phyloP scores from a whole-genome alignment of 2,797 vertebrate species.

The Lates japonicus region DNA sequence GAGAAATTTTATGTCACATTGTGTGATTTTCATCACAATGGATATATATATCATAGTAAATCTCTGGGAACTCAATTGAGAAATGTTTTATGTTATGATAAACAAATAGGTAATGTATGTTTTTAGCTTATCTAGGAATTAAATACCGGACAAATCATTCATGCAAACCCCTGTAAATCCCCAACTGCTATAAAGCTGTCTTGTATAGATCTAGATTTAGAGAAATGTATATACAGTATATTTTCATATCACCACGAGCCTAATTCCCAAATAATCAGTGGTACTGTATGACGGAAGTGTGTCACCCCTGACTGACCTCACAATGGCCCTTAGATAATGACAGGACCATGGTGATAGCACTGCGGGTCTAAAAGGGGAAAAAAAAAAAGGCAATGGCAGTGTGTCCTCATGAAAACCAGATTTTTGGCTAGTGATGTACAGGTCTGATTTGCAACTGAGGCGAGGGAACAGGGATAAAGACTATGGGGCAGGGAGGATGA shows the following conservation, averaged over 20 bases:
- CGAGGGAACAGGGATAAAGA: conserved; percentile 29
- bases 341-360: conserved; percentile 28
- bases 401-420: conserved; percentile 38
- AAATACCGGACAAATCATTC: not conserved
- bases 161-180: conserved; percentile 3
- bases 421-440: conserved; percentile 53
- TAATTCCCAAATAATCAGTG: conserved; percentile 7
- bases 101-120: not conserved
- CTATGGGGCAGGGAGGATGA: conserved; percentile 11
- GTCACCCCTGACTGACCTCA: conserved; percentile 51
- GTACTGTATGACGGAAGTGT: conserved; percentile 8
- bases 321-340: conserved; percentile 44
- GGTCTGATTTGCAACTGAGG: conserved; percentile 68
- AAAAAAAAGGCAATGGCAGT: not conserved
- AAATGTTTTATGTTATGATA: not conserved
- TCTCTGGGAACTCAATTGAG: not conserved
- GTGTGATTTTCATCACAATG: not conserved
- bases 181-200: not conserved
- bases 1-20: not conserved
- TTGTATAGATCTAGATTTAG: not conserved
- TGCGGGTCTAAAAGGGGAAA: conserved; percentile 2
- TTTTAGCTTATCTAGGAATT: not conserved
- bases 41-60: not conserved
- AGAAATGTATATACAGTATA: not conserved
- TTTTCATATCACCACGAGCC: conserved; percentile 1